Evolutionary conservation across 2,888 invertebrate genomes (phyloP), one percentile per base, ranked within the genome.

Genomic region (Baronia brevicornis): DNA sequence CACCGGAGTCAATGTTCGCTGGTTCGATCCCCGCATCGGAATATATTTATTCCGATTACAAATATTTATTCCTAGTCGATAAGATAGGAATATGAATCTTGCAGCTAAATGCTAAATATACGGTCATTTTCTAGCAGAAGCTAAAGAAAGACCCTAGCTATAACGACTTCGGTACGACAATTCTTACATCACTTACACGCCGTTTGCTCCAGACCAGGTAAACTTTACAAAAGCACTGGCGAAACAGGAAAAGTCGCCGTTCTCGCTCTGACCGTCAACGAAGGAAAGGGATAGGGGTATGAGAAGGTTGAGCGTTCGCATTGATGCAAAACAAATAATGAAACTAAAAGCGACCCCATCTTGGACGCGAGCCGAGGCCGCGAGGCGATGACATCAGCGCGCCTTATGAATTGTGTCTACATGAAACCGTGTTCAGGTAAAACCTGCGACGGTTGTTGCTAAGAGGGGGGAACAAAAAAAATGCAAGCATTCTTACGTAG

Each of bases 291-390:
- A 61, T 43, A 60, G 47, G 50, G 54, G 60, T 43, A 60, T 62
- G 72, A 71, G 75, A 74, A 79, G 77, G 79, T 79, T 79, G 40
- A 46, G 42, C 71, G 74, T 73, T 71, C 63, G 70, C 62, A 55
- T 56, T 57, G 64, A 63, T n/a, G 66, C 65, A 73, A 77, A 78
- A 77, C 70, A 77, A 74, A 78, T 72, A 78, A 71, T 67, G 75
- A 70, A 68, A 60, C 56, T 55, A 55, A 50, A 60, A 57, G 47
- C 60, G 68, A 66, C 65, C 68, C 70, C 66, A 64, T 67, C 64
- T 70, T 65, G 69, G 52, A 55, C 53, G 57, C 44, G 39, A 46
- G 53, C 5, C 19, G 29, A 18, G 14, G 5, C 19, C 18, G 23
- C 34, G 5, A 43, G 30, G 41, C 27, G 70, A 74, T 82, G 82